phyloP scores from a whole-genome alignment of 1,140 invertebrate genomes.

The Drosophila orosa region DNA sequence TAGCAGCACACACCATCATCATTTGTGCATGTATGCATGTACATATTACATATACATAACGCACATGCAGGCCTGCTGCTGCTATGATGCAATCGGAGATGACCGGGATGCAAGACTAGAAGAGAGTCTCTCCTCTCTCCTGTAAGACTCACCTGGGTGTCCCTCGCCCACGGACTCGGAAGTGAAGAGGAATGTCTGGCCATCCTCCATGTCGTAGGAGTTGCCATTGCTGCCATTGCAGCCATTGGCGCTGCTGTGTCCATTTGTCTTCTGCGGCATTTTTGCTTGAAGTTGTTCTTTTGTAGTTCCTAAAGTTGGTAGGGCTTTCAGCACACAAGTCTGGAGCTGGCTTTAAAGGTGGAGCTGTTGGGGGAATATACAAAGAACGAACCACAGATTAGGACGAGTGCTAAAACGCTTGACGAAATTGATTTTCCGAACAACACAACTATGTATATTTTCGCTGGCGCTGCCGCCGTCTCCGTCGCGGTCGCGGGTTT shows the following conservation, averaged over 20 bases:
- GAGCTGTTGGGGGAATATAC: slow-evolving; percentile 36
- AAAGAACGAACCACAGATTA: slow-evolving; percentile 15
- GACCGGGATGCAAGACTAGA: slow-evolving; percentile 30
- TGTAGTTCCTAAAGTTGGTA: slow-evolving; percentile 9
- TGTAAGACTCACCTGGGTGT: slow-evolving; percentile 96
- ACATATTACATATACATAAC: background rate
- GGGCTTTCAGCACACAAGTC: slow-evolving; percentile 12
- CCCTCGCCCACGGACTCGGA: slow-evolving; percentile 99
- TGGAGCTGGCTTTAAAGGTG: slow-evolving; percentile 20
- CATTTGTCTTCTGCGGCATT: slow-evolving; percentile 81
- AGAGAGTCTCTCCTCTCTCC: too few species aligned
- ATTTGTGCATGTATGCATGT: slow-evolving; percentile 4
- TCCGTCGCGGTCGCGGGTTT: slow-evolving; percentile 22
- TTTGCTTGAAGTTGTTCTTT: slow-evolving; percentile 33
- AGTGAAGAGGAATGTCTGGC: slow-evolving; percentile 97
- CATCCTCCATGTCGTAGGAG: slow-evolving; percentile 90
- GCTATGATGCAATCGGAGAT: slow-evolving; percentile 58
- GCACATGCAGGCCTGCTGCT: slow-evolving; percentile 7
- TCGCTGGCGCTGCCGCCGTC: slow-evolving; percentile 39
- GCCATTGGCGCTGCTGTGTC: slow-evolving; percentile 70
- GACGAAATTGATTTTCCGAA: slow-evolving; percentile 66
- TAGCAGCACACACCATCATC: background rate
- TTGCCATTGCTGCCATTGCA: slow-evolving; percentile 90
- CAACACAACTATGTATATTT: slow-evolving; percentile 27
- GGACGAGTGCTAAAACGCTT: slow-evolving; percentile 16